These are phyloP conservation scores for Orius laevigatus DNA, from an alignment of 1,140 invertebrate genomes.

Conservation along the genomic window DNA sequence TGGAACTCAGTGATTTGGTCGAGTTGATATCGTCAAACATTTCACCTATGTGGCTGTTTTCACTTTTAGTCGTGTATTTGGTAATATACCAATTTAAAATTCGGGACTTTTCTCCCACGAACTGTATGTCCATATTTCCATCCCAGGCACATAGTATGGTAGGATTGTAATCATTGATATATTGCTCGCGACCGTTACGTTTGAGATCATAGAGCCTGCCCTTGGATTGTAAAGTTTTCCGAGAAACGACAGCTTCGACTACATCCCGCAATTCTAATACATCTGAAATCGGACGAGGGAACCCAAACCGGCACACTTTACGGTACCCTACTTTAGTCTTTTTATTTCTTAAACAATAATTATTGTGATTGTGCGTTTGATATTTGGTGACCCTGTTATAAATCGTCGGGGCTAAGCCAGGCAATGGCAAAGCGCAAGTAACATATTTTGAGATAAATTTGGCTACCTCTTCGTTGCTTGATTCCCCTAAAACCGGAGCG, in stretches of 20 bases:
- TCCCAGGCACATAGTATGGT: constrained; percentile 19
- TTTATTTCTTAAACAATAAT: constrained; percentile 22
- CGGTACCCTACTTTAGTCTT: constrained; percentile 17
- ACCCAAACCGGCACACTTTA: constrained; percentile 22
- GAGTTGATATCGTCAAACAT: constrained; percentile 18
- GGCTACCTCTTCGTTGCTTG: constrained; percentile 21
- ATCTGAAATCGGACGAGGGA: constrained; percentile 20
- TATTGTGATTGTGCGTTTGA: constrained; percentile 21
- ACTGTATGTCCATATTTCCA: constrained; percentile 21
- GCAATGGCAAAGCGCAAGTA: constrained; percentile 21
- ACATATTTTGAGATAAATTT: constrained; percentile 25
- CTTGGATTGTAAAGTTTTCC: constrained; percentile 21
- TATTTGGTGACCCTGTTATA: constrained; percentile 16
- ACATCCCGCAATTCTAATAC: constrained; percentile 18
- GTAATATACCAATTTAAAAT: constrained; percentile 18
- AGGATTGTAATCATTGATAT: constrained; percentile 19
- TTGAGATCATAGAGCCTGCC: constrained; percentile 23
- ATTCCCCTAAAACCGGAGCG: constrained; percentile 15
- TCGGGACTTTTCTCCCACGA: constrained; percentile 17
- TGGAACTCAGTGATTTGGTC: constrained; percentile 16
- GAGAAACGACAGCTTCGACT: constrained; percentile 19
- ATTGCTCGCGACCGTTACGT: constrained; percentile 18
- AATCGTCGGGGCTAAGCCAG: constrained; percentile 16
- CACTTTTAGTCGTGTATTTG: constrained; percentile 21
- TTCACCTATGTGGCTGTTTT: constrained; percentile 17